Base-by-base conservation (phyloP, 2,797 vertebrate species). In the Myripristis jacobus region DNA sequence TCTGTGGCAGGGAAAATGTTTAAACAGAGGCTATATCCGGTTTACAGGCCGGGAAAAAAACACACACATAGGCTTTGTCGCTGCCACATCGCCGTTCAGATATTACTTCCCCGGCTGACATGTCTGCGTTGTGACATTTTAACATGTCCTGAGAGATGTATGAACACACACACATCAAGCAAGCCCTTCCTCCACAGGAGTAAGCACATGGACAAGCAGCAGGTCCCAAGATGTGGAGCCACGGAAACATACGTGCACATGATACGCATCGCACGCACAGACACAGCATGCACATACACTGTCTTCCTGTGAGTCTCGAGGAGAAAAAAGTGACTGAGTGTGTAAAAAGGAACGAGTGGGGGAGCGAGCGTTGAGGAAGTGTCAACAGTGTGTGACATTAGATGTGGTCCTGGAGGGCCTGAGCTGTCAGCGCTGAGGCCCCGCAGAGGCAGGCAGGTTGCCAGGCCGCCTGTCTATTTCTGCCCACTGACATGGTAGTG, bases 311-410 rank as follows among this genome's bases (percentile, higher is more conserved):
- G 66, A 21, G 38, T 63, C 34, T 24, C 31, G 80, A 24, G 74
- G 70, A 80, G 75, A 71, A 60, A 68, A 53, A 76, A 86, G 46
- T n/a, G 56, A 65, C 22, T 21, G 15, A 62, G 64, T 77, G 79
- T 54, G 52, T 84, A 75, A 77, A 79, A 80, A 66, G 58, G 67
- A 79, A 65, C 51, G 56, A 73, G 77, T 43, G 72, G 62, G 58
- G 43, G 66, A 79, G 79, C 15, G 70, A 68, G 69, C 29, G 80
- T 22, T 76, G 79, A 73, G 77, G 22, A 73, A 81, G 85, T 89
- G 90, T 87, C 89, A 84, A 86, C 83, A 84, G 81, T 64, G 70
- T 83, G 86, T 90, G 89, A 87, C 89, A 91, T 88, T 80, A 87
- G 85, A 87, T 75, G 85, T 84, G 82, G 82, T 86, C 86, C 88